These are phyloP conservation scores for Drosophila biarmipes DNA, from an alignment of 1,140 invertebrate genomes.

Conservation along the genomic window DNA sequence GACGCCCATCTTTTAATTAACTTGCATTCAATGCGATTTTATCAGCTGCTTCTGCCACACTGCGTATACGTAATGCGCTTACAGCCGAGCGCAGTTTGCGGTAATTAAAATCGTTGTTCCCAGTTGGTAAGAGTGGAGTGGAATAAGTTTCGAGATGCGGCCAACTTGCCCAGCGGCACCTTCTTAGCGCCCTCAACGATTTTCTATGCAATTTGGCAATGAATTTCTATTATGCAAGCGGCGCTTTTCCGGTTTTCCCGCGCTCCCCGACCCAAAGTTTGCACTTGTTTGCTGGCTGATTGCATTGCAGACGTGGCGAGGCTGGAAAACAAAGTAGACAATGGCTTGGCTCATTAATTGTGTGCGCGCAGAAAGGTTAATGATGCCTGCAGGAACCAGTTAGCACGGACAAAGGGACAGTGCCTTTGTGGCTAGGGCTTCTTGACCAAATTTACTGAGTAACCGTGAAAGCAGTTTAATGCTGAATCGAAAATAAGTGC, in stretches of 20 bases:
- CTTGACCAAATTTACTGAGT: constrained; percentile 12
- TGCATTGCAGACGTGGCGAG: constrained; percentile 32
- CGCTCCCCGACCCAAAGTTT: constrained; percentile 19
- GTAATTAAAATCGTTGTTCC: constrained; percentile 72
- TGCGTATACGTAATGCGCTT: constrained; percentile 79
- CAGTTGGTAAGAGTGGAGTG: constrained; percentile 8
- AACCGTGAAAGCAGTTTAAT: not conserved
- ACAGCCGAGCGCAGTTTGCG: constrained; percentile 61
- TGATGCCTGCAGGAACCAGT: constrained; percentile 66
- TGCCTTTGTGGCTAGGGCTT: constrained; percentile 9
- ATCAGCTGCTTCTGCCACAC: constrained; percentile 64
- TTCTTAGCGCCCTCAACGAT: constrained; percentile 58
- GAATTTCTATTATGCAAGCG: constrained; percentile 76
- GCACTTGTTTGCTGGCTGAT: constrained; percentile 60
- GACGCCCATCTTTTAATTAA: constrained; percentile 67
- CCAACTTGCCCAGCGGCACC: constrained; percentile 52
- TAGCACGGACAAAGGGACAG: constrained; percentile 14
- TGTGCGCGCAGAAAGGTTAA: constrained; percentile 65
- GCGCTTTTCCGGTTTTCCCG: constrained; percentile 17
- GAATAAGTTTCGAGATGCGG: constrained; percentile 59
- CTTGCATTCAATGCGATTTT: constrained; percentile 76
- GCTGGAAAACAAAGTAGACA: constrained; percentile 57
- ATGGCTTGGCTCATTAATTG: constrained; percentile 57
- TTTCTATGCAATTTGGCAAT: constrained; percentile 82
- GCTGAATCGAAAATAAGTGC: not conserved